Percentiles rank a stretch among this genome's conserved stretches.
Evolutionary conservation across 2,888 invertebrate species (phyloP).

Genomic region (Rhagophthalmus giganteus): DNA sequence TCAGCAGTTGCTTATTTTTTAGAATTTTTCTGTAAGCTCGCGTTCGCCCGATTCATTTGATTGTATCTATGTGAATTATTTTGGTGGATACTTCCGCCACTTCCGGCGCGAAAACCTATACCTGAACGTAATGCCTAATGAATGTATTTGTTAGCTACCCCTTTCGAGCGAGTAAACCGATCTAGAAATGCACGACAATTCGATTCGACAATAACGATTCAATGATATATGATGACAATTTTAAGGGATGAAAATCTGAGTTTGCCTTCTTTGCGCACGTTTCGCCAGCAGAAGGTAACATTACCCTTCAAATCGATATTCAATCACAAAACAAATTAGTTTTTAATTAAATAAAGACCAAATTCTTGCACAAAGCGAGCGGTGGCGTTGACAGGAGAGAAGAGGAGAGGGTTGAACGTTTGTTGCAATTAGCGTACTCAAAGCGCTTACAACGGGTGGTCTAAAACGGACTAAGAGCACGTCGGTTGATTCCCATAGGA

Average conservation of each 20-base stretch:
- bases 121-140: too few species aligned
- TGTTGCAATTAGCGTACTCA: conserved; percentile 41
- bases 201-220: too few species aligned
- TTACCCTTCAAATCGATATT: conserved; percentile 41
- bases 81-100: too few species aligned
- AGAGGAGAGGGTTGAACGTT: conserved; percentile 32
- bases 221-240: too few species aligned
- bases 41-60: too few species aligned
- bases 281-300: conserved; percentile 19
- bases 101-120: too few species aligned
- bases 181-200: too few species aligned
- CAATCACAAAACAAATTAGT: conserved; percentile 48
- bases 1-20: too few species aligned
- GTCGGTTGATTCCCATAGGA: conserved; percentile 23
- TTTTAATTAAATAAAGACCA: conserved; percentile 45
- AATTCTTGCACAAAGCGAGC: conserved; percentile 38
- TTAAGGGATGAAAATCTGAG: conserved; percentile 22
- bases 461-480: conserved; percentile 21
- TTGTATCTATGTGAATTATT: too few species aligned
- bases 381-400: conserved; percentile 38
- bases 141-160: too few species aligned
- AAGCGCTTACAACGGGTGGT: conserved; percentile 38
- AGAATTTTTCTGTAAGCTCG: too few species aligned
- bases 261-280: conserved; percentile 9
- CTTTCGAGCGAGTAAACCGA: too few species aligned